A percentile compares a stretch with the other conserved stretches of the same genome.
phyloP scores from a whole-genome alignment of 92 coral and sea anemone genomes.

The Epizoanthus rinbou region DNA sequence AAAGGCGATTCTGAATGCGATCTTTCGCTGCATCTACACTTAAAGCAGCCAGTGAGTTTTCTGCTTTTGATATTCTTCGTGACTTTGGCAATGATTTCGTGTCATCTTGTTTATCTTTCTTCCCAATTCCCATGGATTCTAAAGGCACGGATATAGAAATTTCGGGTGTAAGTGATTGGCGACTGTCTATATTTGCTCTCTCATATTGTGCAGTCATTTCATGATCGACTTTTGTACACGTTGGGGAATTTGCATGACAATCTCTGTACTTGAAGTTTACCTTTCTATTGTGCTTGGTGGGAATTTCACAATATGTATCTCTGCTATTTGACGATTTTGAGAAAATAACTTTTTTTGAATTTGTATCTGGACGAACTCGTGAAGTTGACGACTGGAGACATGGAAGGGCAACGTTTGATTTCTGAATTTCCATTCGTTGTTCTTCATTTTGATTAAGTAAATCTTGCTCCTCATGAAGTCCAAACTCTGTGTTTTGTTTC shows the following conservation, averaged over 20 bases:
- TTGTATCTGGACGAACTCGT: neutral
- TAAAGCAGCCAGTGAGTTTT: slow-evolving; percentile 47
- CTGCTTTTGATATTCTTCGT: slow-evolving; percentile 48
- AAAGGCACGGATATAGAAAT: slow-evolving; percentile 9
- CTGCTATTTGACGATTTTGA: neutral
- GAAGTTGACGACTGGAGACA: neutral
- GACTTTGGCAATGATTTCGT: slow-evolving; percentile 11
- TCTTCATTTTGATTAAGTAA: neutral
- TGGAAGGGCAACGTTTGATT: neutral
- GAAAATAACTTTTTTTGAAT: neutral
- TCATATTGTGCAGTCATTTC: slow-evolving; percentile 9
- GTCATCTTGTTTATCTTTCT: slow-evolving; percentile 19
- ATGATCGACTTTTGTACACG: slow-evolving; percentile 2
- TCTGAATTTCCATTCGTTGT: neutral
- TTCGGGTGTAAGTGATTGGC: neutral
- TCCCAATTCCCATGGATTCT: slow-evolving; percentile 16
- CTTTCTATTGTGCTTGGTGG: slow-evolving; percentile 36
- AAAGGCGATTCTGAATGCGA: slow-evolving; percentile 73
- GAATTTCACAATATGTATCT: slow-evolving; percentile 35
- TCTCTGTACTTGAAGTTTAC: slow-evolving; percentile 31
- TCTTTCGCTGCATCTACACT: slow-evolving; percentile 73
- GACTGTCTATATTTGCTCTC: slow-evolving; percentile 12
- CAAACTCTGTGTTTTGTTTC: slow-evolving; percentile 14
- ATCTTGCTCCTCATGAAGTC: neutral
- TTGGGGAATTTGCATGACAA: slow-evolving; percentile 28